Percentiles rank a stretch among this genome's conserved stretches.
Evolutionary conservation across 2,797 vertebrate genomes (phyloP).

Genomic region (Eremophila alpestris): DNA sequence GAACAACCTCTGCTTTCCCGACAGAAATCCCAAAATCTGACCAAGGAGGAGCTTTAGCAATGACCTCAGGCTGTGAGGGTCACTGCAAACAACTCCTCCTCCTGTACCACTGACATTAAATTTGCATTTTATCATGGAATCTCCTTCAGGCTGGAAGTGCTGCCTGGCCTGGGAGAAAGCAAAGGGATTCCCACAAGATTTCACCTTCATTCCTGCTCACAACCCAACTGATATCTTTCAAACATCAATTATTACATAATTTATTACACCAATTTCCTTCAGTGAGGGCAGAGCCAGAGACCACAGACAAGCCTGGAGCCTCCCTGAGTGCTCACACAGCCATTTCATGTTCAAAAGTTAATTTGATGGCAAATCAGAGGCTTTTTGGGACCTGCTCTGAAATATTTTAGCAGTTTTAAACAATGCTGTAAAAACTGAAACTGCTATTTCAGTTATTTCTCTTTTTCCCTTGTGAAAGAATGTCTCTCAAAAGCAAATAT

Average conservation of each 20-base stretch:
- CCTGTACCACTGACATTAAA: background rate
- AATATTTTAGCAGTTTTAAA: background rate
- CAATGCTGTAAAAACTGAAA: background rate
- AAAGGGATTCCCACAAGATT: background rate
- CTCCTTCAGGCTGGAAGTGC: background rate
- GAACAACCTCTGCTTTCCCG: background rate
- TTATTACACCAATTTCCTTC: background rate
- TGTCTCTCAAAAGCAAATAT: background rate
- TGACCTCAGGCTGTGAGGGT: background rate
- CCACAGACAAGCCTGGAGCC: background rate
- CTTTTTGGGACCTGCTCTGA: background rate
- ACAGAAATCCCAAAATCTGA: background rate
- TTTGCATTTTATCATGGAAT: background rate
- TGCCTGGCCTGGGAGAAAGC: background rate
- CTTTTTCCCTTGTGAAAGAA: background rate
- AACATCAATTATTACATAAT: too few species aligned
- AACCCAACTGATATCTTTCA: background rate
- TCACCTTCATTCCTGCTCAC: background rate
- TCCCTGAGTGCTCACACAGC: background rate
- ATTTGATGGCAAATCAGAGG: background rate
- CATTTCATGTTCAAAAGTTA: background rate
- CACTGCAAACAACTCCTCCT: too few species aligned
- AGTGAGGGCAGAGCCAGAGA: background rate
- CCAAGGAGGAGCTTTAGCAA: background rate
- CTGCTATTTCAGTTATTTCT: background rate